Base-by-base conservation (phyloP, 1,140 invertebrate genomes). In the Ctenoplectra terminalis region DNA sequence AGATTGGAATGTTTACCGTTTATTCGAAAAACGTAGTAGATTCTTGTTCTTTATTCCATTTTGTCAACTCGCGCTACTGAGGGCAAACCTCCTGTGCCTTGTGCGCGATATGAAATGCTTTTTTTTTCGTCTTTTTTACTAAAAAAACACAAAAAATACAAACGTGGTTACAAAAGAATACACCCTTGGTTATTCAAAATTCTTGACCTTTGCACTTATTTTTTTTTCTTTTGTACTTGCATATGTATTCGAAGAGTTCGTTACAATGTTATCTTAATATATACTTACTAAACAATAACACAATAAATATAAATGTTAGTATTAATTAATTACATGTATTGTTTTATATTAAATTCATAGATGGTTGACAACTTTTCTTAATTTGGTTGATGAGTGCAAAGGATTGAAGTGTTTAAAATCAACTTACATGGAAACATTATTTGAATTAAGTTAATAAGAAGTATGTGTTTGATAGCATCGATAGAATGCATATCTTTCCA, bases 21-120 rank as follows among this genome's bases (percentile, higher is more conserved):
- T 8, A 40, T 9, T 50, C 0, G 26, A 63, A 20, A n/a, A 73
- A 43, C 1, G 7, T 50, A 31, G 31, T 48, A 66, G 43, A 66
- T 5, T 81, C 31, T 56, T 56, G 40, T 60, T 15, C 37, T 71
- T 63, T 80, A 73, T 80, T 80, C 34, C n/a, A 66, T 60, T 81
- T 75, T 66, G 37, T 58, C 26, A 43, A 75, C n/a, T 74, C 11
- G 50, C 80, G 29, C 34, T 73, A 81, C 31, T 13, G 48, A 56
- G 40, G 52, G 34, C 56, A 76, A 76, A 31, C 70, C 71, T 81
- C 46, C 15, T 70, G 79, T 84, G 82, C 79, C 79, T 84, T 84
- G 46, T 52, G 72, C 40, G 64, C 58, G 67, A 50, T 46, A 48
- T 3, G n/a, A 64, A 56, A 48, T 31, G 31, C 26, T n/a, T 67